Evolutionary conservation across 2,888 invertebrate genomes (phyloP), one percentile per base, ranked within the genome.

Genomic region (Lysandra coridon): DNA sequence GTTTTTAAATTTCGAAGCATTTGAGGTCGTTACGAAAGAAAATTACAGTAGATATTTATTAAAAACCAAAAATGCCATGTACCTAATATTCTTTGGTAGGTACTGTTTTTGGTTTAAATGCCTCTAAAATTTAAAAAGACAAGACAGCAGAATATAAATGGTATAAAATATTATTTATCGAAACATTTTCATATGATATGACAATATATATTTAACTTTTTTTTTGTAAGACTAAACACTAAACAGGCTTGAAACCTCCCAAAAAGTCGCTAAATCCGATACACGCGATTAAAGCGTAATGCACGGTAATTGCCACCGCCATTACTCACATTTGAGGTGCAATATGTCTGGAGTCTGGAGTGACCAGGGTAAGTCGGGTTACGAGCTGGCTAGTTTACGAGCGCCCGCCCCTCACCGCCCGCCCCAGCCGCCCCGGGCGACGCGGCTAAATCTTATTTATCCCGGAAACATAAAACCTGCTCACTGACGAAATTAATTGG

Each of bases 401-500:
- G 76, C 23, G 2, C 44, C 23, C 49, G 44, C 90, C 85, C 85
- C 89, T 88, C 87, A 37, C 17, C 69, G 33, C 33, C 69, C 30
- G 64, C 74, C 40, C 37, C 4, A 2, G 90, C 84, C 85, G 89
- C 89, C 87, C 88, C 87, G 87, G 89, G 88, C 90, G 88, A 88
- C 88, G 88, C 87, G 88, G 91, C 92, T 91, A 92, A 93, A 93
- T 92, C 93, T 93, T 93, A 93, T 93, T 93, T 93, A 93, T 93
- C 92, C 91, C 89, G 89, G 89, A 90, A 91, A 92, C 92, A 93
- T 93, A 94, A 94, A 94, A 89, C 89, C 89, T 87, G 90, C 90
- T 90, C 89, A 91, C 90, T 88, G 91, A 91, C 92, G 92, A 93
- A 92, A 93, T 92, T 94, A 93, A 94, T 94, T 94, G 93, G 91